These are phyloP conservation scores for Pyrocephalus nanus DNA, from an alignment of 2,797 vertebrate species.

Conservation along the genomic window DNA sequence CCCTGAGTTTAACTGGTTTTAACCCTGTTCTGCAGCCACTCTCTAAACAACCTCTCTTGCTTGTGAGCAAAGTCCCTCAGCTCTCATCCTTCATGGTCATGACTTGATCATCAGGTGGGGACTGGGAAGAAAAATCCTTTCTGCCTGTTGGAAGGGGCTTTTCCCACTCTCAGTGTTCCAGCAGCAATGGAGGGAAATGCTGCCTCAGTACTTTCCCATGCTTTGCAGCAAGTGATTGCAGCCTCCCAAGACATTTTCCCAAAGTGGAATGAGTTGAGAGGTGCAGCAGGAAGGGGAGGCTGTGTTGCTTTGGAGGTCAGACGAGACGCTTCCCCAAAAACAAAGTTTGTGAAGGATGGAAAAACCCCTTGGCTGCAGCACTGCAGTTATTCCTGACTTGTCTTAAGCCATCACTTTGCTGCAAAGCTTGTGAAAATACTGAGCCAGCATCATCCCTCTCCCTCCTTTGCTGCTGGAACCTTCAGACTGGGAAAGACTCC, in stretches of 20 bases:
- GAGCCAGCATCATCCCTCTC: neutral
- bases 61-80: neutral
- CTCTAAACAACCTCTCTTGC: neutral
- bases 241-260: neutral
- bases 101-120: neutral
- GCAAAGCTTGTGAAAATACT: neutral
- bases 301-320: fast-evolving
- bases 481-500: neutral
- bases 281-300: neutral
- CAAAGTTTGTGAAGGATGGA: neutral
- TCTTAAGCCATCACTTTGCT: no score
- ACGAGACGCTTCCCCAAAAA: neutral
- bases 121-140: neutral
- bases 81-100: neutral
- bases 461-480: neutral
- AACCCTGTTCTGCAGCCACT: neutral
- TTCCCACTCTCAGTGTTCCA: neutral
- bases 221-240: neutral
- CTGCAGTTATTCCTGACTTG: neutral
- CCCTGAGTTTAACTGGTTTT: neutral
- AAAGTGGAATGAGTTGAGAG: neutral
- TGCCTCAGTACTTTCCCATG: neutral
- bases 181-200: neutral
- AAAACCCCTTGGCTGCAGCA: neutral
- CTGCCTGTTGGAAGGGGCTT: neutral